Conservation (phyloP, 2,797 vertebrate genomes). For the Lacerta agilis region DNA sequence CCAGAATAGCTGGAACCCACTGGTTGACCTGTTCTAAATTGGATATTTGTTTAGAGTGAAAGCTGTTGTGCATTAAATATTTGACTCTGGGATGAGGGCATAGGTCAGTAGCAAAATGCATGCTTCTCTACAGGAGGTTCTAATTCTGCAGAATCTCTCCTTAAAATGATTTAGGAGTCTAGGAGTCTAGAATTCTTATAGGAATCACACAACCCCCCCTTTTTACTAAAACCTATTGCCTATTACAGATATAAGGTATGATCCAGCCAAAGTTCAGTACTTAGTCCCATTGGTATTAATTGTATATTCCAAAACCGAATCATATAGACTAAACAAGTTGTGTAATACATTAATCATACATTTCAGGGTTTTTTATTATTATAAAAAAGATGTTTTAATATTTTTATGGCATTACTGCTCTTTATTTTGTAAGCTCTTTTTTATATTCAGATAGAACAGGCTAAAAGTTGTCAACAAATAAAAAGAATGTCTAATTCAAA, state of each 20-base stretch:
- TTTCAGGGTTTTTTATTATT: too few species aligned
- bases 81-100: not conserved
- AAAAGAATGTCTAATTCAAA: too few species aligned
- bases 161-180: not conserved
- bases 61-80: not conserved
- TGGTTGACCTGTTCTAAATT: not conserved
- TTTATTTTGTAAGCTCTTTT: too few species aligned
- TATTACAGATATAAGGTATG: not conserved
- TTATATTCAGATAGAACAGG: too few species aligned
- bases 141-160: not conserved
- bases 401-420: too few species aligned
- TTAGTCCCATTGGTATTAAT: not conserved
- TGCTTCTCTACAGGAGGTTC: not conserved
- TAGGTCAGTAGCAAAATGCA: not conserved
- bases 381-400: too few species aligned
- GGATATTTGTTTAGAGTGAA: not conserved
- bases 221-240: not conserved
- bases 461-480: too few species aligned
- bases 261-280: not conserved
- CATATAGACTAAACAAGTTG: too few species aligned
- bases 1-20: not conserved
- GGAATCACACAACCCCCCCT: too few species aligned
- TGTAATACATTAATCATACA: too few species aligned
- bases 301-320: too few species aligned
- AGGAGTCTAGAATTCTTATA: too few species aligned